A percentile compares a stretch with the other conserved stretches of the same genome.
Conservation (phyloP, 2,888 invertebrate genomes). For the Eupithecia insigniata region DNA sequence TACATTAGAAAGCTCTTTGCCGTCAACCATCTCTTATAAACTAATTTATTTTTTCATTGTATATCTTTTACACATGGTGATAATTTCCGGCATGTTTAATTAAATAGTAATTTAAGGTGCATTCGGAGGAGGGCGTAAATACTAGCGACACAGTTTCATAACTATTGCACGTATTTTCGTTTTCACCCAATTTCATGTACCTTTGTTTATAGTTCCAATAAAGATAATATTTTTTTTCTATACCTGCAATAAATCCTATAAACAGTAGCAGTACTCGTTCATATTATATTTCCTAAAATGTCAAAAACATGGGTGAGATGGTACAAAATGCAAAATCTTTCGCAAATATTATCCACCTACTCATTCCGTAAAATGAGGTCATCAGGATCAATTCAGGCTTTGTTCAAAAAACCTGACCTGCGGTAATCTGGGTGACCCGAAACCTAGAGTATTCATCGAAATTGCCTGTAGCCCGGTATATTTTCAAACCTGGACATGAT, state of each 20-base stretch:
- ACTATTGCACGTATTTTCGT: too few species aligned
- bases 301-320: background rate
- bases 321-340: background rate
- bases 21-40: too few species aligned
- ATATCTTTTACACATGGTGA: too few species aligned
- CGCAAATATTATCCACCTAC: background rate
- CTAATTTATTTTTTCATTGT: too few species aligned
- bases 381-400: slow-evolving; percentile 10
- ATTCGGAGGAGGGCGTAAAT: too few species aligned
- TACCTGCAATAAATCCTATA: background rate
- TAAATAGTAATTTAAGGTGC: too few species aligned
- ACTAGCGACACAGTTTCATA: too few species aligned
- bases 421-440: slow-evolving; percentile 16
- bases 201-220: too few species aligned
- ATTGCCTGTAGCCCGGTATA: slow-evolving; percentile 18
- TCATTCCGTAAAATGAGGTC: background rate
- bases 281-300: background rate
- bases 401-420: slow-evolving; percentile 19
- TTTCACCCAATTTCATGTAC: too few species aligned
- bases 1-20: too few species aligned
- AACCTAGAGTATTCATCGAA: slow-evolving; percentile 21
- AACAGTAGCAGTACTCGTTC: background rate
- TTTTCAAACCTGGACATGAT: slow-evolving; percentile 16
- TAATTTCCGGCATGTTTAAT: too few species aligned
- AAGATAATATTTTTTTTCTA: too few species aligned